Evolutionary conservation across 2,888 invertebrate genomes (phyloP).

Genomic region (Acheta domesticus): DNA sequence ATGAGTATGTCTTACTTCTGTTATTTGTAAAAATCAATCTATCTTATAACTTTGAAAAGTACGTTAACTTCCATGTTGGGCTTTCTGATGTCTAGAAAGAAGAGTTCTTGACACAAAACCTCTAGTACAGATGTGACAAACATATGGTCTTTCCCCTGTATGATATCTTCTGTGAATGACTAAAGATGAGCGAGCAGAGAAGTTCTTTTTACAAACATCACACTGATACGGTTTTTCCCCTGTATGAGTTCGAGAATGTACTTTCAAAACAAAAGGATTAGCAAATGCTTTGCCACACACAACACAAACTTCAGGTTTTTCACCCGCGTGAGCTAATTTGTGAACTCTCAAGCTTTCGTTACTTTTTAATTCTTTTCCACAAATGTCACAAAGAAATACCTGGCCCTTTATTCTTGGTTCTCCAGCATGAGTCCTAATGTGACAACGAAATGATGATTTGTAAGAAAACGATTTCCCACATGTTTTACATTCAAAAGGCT

Average conservation of each 20-base stretch:
- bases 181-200: slow-evolving; percentile 44
- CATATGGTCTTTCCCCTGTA: slow-evolving; percentile 32
- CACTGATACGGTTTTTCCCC: slow-evolving; percentile 41
- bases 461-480: slow-evolving; percentile 41
- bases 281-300: slow-evolving; percentile 47
- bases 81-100: slow-evolving; percentile 42
- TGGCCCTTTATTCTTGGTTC: slow-evolving; percentile 36
- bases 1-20: slow-evolving; percentile 20
- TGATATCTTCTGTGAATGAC: slow-evolving; percentile 34
- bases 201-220: slow-evolving; percentile 43
- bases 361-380: slow-evolving; percentile 36
- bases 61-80: slow-evolving; percentile 36
- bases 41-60: no score
- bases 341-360: slow-evolving; percentile 38
- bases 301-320: slow-evolving; percentile 40
- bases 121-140: slow-evolving; percentile 31
- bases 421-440: slow-evolving; percentile 29
- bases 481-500: slow-evolving; percentile 43
- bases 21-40: no score
- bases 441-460: slow-evolving; percentile 30
- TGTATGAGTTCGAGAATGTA: slow-evolving; percentile 47
- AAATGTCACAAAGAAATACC: slow-evolving; percentile 33
- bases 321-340: slow-evolving; percentile 41
- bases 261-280: neutral
- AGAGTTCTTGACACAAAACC: slow-evolving; percentile 43